Percentiles rank a stretch among this genome's conserved stretches.
These are phyloP conservation scores for Equus quagga DNA, from an alignment of 2,113 vertebrate genomes.

Conservation along the genomic window DNA sequence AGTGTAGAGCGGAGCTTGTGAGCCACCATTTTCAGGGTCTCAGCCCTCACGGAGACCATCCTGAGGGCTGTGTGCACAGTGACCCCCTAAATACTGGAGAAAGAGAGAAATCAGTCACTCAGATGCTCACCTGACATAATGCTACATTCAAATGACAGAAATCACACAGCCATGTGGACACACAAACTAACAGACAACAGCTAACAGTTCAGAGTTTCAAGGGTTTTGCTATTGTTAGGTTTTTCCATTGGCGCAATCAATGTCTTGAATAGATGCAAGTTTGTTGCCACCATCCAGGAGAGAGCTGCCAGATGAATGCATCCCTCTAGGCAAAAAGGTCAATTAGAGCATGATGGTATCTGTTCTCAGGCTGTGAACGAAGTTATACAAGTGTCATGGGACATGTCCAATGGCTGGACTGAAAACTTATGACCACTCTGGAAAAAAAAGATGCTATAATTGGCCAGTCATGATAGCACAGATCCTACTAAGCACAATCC, in stretches of 20 bases:
- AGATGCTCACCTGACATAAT: not conserved
- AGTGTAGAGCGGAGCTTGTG: not conserved
- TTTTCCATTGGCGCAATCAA: not conserved
- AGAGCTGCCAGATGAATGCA: not conserved
- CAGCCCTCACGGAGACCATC: not conserved
- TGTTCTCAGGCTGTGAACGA: not conserved
- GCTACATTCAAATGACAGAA: not conserved
- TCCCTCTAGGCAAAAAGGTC: not conserved
- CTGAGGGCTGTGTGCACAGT: not conserved
- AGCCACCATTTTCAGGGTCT: not conserved
- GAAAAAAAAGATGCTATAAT: not conserved
- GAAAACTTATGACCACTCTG: not conserved
- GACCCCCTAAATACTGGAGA: not conserved
- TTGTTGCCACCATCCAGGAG: not conserved
- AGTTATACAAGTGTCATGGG: not conserved
- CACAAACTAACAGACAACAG: not conserved
- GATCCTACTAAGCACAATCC: not conserved
- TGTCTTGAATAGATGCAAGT: not conserved
- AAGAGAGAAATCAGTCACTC: not conserved
- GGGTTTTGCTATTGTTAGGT: not conserved
- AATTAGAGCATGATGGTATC: not conserved
- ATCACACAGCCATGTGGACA: not conserved
- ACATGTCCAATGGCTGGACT: not conserved
- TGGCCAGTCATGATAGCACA: not conserved
- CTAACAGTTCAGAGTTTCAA: not conserved